Base-by-base conservation (phyloP, 2,888 invertebrate species). In the Sarcophaga variegata region DNA sequence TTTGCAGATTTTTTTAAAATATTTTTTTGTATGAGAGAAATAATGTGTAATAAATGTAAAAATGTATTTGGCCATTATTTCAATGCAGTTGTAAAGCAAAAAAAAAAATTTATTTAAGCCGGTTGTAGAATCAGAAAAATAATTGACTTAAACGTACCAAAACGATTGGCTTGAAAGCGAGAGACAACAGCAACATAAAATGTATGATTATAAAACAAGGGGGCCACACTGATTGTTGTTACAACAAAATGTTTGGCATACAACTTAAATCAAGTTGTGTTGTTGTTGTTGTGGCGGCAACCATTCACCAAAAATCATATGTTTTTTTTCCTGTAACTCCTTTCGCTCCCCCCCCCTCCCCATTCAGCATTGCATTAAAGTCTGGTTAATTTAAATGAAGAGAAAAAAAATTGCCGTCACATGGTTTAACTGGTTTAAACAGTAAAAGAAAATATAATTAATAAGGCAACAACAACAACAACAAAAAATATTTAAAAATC, bases 261-360 rank as follows among this genome's bases (percentile, higher is more conserved):
- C 17, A 62, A 54, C 54, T 54, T 54, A 54, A 14, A 54, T 54
- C 54, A 54, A 17, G 54, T 54, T 54, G 54, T 54, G 14, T 17
- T 54, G 12, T 17, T 54, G 4, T 17, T 54, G 4, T 17, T 54
- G 4, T 14, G 4, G 12, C 12, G 12, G 12, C 54, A 17, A 12
- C 76, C 83, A 83, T 83, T 86, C 83, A 86, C 86, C 77, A 63
- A 86, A 37, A 86, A 86, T 86, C 83, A 87, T 75, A 81, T 78
- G 75, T 84, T 78, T 74, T 12, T 54, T 12, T 54, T 14, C 4
- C 17, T 5, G 17, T 5, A 54, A 17, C 17, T 54, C 54, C 54
- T 14, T 54, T 54, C 2, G 17, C 54, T 54, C 54, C 17, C 54
- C 49, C 12, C 12, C 25, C 3, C 22, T 22, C 22, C 22, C 37